These are phyloP conservation scores for Kuschelorhynchus macadamiae DNA, from an alignment of 2,888 invertebrate species.

Conservation along the genomic window DNA sequence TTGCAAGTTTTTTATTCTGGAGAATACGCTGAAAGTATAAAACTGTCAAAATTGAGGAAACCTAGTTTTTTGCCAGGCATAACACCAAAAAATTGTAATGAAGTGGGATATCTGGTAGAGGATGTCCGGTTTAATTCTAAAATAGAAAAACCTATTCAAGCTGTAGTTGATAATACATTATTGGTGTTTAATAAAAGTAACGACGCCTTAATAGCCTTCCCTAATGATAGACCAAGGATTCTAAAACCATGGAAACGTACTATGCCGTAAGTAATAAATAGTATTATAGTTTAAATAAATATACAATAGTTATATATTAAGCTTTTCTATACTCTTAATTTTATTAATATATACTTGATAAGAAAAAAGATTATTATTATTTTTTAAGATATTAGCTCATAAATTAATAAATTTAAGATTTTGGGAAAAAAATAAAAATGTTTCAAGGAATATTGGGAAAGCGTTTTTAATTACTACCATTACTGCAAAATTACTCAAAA, in stretches of 20 bases:
- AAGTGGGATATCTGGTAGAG: conserved; percentile 63
- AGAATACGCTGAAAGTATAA: neutral
- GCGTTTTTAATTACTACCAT: too few relatives aligned
- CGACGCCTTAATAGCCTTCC: conserved; percentile 63
- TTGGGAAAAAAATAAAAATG: too few relatives aligned
- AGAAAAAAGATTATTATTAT: too few relatives aligned
- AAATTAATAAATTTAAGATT: too few relatives aligned
- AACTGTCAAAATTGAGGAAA: conserved; percentile 22
- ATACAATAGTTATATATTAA: too few relatives aligned
- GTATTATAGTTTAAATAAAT: too few relatives aligned
- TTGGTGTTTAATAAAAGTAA: conserved; percentile 51
- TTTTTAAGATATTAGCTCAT: too few relatives aligned
- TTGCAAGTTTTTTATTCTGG: conserved; percentile 20
- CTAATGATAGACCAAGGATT: conserved; percentile 63
- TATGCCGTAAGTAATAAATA: conserved; percentile 49
- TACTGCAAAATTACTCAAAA: too few relatives aligned
- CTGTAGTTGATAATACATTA: conserved; percentile 53
- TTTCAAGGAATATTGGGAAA: too few relatives aligned
- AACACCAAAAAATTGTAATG: conserved; percentile 61
- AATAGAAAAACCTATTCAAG: conserved; percentile 56
- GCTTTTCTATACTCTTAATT: too few relatives aligned
- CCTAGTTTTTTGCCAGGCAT: conserved; percentile 63
- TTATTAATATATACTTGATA: too few relatives aligned
- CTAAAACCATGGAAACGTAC: conserved; percentile 61
- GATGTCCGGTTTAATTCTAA: conserved; percentile 59